Conservation (phyloP, 2,113 vertebrate genomes). For the Etheostoma cragini region DNA sequence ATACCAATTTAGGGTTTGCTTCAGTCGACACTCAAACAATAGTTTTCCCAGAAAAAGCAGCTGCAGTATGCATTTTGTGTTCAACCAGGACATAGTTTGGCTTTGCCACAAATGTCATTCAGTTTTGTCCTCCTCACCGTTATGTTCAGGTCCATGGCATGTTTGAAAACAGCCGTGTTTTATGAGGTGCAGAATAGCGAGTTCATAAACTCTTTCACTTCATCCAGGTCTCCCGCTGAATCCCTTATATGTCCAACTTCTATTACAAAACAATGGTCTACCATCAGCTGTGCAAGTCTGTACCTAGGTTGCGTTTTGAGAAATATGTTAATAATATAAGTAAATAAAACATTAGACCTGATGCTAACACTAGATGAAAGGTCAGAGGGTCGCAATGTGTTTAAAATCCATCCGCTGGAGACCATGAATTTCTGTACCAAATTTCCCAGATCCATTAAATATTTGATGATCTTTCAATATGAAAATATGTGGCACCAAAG, state of each 20-base stretch:
- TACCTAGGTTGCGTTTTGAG: too few relatives aligned
- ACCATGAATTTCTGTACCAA: background rate
- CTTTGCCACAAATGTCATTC: slow-evolving; percentile 10
- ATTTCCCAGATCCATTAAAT: background rate
- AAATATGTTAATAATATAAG: too few relatives aligned
- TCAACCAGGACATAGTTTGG: slow-evolving; percentile 12
- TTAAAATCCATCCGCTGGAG: background rate
- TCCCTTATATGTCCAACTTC: slow-evolving; percentile 1
- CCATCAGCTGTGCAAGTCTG: too few relatives aligned
- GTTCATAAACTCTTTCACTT: slow-evolving; percentile 42
- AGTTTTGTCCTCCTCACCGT: slow-evolving; percentile 10
- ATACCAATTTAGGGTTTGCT: slow-evolving; percentile 25
- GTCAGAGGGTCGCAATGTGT: background rate
- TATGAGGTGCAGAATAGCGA: slow-evolving; percentile 52
- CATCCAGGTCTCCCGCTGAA: slow-evolving; percentile 1
- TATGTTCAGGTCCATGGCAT: slow-evolving; percentile 35
- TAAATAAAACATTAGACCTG: background rate
- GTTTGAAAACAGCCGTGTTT: slow-evolving; percentile 50
- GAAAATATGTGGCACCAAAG: background rate
- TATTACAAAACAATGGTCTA: background rate
- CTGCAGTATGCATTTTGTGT: background rate
- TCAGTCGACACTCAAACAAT: slow-evolving; percentile 14
- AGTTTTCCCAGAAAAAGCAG: slow-evolving; percentile 33
- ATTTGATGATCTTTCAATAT: background rate
- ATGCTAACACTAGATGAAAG: background rate